These are phyloP conservation scores for Catharus ustulatus DNA, from an alignment of 2,797 vertebrate genomes.

Conservation along the genomic window DNA sequence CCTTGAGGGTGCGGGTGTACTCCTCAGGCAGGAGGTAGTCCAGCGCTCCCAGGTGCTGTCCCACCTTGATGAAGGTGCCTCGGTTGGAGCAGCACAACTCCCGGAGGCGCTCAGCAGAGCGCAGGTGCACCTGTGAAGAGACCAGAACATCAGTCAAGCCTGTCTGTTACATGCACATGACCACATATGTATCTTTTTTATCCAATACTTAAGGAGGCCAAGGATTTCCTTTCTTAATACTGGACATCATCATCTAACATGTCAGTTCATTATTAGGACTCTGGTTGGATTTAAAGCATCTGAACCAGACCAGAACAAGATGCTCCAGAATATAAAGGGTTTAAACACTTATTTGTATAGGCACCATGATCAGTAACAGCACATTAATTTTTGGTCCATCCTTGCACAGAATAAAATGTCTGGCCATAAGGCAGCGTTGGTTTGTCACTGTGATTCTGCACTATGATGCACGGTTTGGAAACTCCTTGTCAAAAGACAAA, in stretches of 20 bases:
- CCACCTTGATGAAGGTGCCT: constrained; percentile 98
- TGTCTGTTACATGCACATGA: background rate
- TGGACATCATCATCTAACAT: background rate
- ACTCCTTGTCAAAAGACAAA: background rate
- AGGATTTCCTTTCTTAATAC: background rate
- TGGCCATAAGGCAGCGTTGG: background rate
- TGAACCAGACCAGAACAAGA: background rate
- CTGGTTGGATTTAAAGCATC: background rate
- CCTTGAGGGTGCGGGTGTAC: constrained; percentile 93
- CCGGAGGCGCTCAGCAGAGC: constrained; percentile 89
- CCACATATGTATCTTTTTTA: background rate
- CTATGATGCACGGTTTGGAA: background rate
- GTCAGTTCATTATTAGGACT: background rate
- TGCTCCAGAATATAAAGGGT: background rate
- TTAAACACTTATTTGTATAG: background rate
- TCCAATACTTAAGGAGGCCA: background rate
- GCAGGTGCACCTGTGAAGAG: constrained; percentile 84
- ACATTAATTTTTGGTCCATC: background rate
- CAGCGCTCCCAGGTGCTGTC: constrained; percentile 93
- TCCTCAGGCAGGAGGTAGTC: constrained; percentile 95
- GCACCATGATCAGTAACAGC: background rate
- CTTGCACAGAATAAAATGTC: background rate
- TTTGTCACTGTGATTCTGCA: background rate
- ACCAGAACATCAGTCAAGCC: background rate
- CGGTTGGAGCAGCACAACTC: constrained; percentile 93